These are phyloP conservation scores for Scatophagus argus DNA, from an alignment of 2,113 vertebrate species.

Conservation along the genomic window DNA sequence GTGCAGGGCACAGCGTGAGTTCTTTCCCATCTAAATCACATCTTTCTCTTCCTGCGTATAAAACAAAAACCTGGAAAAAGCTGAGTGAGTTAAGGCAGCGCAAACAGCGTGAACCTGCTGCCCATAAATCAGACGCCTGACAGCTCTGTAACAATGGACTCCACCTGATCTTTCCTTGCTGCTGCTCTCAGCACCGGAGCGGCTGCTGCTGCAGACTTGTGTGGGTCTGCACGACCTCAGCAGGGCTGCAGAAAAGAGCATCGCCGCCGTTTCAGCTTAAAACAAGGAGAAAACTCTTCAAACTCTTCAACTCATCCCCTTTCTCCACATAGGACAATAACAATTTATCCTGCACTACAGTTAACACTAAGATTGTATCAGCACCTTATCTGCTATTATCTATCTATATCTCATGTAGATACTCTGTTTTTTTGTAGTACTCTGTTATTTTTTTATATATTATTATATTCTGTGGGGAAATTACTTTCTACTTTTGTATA, in stretches of 20 bases:
- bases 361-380: no score
- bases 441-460: no score
- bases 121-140: slow-evolving; percentile 51
- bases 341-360: no score
- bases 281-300: neutral
- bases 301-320: no score
- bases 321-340: no score
- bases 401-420: no score
- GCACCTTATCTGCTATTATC: no score
- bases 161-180: slow-evolving; percentile 70
- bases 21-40: slow-evolving; percentile 40
- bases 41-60: slow-evolving; percentile 39
- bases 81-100: slow-evolving; percentile 39
- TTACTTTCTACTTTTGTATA: no score
- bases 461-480: no score
- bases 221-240: slow-evolving; percentile 13
- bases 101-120: slow-evolving; percentile 59
- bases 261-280: neutral
- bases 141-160: slow-evolving; percentile 63
- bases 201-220: slow-evolving; percentile 26
- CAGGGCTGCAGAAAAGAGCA: neutral
- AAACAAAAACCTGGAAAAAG: slow-evolving; percentile 62
- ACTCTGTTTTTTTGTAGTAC: no score
- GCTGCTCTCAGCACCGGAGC: slow-evolving; percentile 56
- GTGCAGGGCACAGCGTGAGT: neutral